A percentile compares a stretch with the other conserved stretches of the same genome.
Conservation (phyloP, 2,888 invertebrate species). For the Platycnemis pennipes region DNA sequence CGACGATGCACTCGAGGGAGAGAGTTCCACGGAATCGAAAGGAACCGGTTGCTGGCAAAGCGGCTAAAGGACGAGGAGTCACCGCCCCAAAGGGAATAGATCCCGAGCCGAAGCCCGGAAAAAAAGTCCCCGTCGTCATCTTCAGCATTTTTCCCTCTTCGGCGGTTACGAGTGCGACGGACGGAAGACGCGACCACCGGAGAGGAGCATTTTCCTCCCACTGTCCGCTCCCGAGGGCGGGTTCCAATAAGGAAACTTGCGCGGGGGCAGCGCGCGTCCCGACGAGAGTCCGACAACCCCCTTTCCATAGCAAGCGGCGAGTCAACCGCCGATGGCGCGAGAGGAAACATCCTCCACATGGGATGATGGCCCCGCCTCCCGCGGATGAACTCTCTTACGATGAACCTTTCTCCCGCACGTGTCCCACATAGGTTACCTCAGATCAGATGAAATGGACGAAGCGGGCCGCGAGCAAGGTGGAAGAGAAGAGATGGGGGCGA, state of each 20-base stretch:
- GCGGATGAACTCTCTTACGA: not conserved
- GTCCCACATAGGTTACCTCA: not conserved
- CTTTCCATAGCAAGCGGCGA: not conserved
- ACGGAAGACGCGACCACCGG: not conserved
- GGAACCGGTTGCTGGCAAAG: not conserved
- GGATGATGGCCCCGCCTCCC: not conserved
- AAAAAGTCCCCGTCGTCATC: not conserved
- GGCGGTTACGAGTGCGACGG: not conserved
- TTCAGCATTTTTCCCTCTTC: not conserved
- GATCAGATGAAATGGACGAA: too few species aligned
- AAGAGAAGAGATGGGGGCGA: too few species aligned
- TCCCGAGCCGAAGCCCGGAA: not conserved
- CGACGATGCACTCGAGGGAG: not conserved
- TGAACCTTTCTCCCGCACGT: not conserved
- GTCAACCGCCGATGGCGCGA: not conserved
- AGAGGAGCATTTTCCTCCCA: not conserved
- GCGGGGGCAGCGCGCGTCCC: not conserved
- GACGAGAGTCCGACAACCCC: not conserved
- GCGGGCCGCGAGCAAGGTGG: too few species aligned
- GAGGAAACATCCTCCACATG: not conserved
- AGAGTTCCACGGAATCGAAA: not conserved
- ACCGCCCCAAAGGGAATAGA: not conserved
- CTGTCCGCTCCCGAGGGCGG: not conserved
- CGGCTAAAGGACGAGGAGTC: not conserved
- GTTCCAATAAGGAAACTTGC: slow-evolving; percentile 51